Percentiles rank a stretch among this genome's conserved stretches.
Evolutionary conservation across 2,797 vertebrate species (phyloP).

Genomic region (Synanceia verrucosa): DNA sequence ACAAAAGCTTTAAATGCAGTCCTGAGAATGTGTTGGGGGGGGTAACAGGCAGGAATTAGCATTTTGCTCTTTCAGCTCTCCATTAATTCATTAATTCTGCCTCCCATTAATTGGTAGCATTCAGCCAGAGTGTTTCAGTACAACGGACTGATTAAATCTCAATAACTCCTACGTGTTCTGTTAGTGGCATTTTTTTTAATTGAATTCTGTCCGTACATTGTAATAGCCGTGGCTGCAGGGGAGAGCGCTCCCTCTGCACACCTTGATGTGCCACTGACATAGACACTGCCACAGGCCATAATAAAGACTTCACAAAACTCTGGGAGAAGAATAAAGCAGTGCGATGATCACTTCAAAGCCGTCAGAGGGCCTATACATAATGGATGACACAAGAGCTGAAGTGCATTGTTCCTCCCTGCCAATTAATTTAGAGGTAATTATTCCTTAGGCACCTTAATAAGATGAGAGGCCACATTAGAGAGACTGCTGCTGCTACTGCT

Average conservation of each 20-base stretch:
- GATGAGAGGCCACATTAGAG: constrained; percentile 44
- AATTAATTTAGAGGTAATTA: constrained; percentile 79
- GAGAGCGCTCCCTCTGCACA: constrained; percentile 37
- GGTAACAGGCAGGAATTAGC: constrained; percentile 46
- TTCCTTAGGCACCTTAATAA: constrained; percentile 63
- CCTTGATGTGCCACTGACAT: constrained; percentile 67
- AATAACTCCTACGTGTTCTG: constrained; percentile 39
- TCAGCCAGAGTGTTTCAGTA: constrained; percentile 39
- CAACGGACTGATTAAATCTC: constrained; percentile 61
- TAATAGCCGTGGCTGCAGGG: constrained; percentile 36
- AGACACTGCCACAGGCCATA: constrained; percentile 65
- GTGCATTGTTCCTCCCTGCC: constrained; percentile 64
- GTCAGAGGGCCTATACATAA: constrained; percentile 66
- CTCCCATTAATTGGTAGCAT: constrained; percentile 60
- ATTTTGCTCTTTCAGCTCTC: constrained; percentile 57
- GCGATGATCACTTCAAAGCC: constrained; percentile 72
- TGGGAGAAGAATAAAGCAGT: constrained; percentile 55
- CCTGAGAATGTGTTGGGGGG: constrained; percentile 19
- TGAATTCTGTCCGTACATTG: constrained; percentile 57
- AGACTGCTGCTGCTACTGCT: constrained; percentile 33
- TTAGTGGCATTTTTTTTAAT: constrained; percentile 63
- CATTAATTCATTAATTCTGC: constrained; percentile 62
- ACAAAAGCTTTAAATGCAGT: constrained; percentile 29
- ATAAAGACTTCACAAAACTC: constrained; percentile 68
- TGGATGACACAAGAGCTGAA: constrained; percentile 67